Evolutionary conservation across 2,888 invertebrate genomes (phyloP).

Genomic region (Diloba caeruleocephala): DNA sequence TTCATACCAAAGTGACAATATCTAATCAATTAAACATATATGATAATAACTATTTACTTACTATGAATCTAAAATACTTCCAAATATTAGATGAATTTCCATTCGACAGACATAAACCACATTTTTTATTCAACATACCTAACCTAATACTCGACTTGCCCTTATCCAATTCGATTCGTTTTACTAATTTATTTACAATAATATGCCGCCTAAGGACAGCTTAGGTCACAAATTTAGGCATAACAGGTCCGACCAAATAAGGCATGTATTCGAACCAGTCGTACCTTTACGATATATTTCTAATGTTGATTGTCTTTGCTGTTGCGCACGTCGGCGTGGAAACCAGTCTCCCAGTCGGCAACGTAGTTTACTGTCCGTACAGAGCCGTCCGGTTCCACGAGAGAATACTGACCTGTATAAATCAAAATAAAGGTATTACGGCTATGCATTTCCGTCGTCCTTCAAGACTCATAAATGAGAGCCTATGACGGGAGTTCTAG

Average conservation of each 20-base stretch:
- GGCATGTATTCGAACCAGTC: constrained; percentile 42
- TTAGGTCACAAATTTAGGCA: constrained; percentile 41
- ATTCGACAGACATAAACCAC: constrained; percentile 36
- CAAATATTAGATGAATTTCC: constrained; percentile 20
- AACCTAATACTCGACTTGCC: constrained; percentile 38
- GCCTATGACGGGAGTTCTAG: constrained; percentile 10
- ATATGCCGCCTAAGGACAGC: constrained; percentile 32
- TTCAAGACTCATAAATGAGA: constrained; percentile 28
- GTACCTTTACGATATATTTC: constrained; percentile 42
- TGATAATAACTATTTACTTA: constrained; percentile 29
- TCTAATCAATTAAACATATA: constrained; percentile 30
- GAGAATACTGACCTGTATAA: constrained; percentile 89
- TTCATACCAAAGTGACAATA: constrained; percentile 12
- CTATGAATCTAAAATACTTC: constrained; percentile 25
- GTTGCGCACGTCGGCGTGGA: constrained; percentile 92
- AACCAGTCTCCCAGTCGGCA: constrained; percentile 94
- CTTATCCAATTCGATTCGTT: constrained; percentile 32
- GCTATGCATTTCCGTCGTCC: constrained; percentile 30
- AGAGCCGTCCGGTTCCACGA: constrained; percentile 93
- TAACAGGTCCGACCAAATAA: constrained; percentile 47
- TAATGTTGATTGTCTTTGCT: constrained; percentile 88
- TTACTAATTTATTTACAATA: constrained; percentile 53
- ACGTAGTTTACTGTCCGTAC: constrained; percentile 93
- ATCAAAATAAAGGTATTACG: constrained; percentile 21
- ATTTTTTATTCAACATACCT: constrained; percentile 38